These are phyloP conservation scores for Petroica traversi DNA, from an alignment of 2,113 vertebrate genomes.

Conservation along the genomic window DNA sequence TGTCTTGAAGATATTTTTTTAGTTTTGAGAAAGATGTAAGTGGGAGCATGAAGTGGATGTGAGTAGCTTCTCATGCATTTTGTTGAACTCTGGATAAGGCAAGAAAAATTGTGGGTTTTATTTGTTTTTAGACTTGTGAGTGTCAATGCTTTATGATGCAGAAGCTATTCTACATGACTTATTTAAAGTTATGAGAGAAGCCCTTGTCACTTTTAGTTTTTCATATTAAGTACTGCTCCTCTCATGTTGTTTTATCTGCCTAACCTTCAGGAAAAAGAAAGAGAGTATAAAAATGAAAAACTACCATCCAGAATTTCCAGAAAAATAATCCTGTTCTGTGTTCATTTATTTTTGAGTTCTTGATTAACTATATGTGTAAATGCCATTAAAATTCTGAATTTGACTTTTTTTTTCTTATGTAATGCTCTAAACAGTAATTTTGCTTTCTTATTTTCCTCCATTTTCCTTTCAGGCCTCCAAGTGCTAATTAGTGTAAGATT, in stretches of 20 bases:
- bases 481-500: neutral
- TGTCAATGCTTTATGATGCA: neutral
- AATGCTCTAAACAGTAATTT: neutral
- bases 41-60: neutral
- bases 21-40: neutral
- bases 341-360: neutral
- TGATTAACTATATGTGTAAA: neutral
- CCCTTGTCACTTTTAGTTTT: constrained; percentile 13
- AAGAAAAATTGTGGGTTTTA: neutral
- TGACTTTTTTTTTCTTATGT: neutral
- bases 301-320: neutral
- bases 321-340: neutral
- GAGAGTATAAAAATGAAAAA: neutral
- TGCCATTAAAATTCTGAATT: neutral
- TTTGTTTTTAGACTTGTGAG: neutral
- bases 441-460: neutral
- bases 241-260: neutral
- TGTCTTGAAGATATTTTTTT: neutral
- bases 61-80: neutral
- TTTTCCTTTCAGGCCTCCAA: neutral
- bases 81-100: neutral
- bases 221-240: neutral
- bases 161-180: constrained; percentile 12
- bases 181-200: constrained; percentile 26
- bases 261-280: neutral